Evolutionary conservation across 2,113 vertebrate genomes (phyloP).

Genomic region (Speoplatyrhinus poulsoni): DNA sequence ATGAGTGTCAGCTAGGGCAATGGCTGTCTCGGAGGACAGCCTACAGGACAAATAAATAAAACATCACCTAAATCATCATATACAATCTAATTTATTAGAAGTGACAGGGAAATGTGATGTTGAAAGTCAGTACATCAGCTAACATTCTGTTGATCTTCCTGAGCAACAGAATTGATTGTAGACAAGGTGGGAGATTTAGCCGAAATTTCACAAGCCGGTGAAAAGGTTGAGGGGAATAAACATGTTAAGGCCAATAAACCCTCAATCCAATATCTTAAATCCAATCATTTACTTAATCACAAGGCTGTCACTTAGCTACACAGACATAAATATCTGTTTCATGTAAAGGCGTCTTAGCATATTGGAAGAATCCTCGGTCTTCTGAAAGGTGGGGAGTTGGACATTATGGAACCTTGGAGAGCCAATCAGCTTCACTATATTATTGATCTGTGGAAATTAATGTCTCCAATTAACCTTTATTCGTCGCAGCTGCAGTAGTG

Average conservation of each 20-base stretch:
- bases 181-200: slow-evolving; percentile 20
- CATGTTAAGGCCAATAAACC: background rate
- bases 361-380: slow-evolving; percentile 21
- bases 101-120: slow-evolving; percentile 48
- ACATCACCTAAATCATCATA: slow-evolving; percentile 57
- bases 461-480: slow-evolving; percentile 76
- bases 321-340: background rate
- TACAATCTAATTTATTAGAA: slow-evolving; percentile 67
- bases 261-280: background rate
- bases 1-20: background rate
- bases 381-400: slow-evolving; percentile 48
- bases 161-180: slow-evolving; percentile 18
- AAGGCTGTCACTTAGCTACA: slow-evolving; percentile 5
- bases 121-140: slow-evolving; percentile 49
- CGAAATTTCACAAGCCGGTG: slow-evolving; percentile 27
- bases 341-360: slow-evolving; percentile 6
- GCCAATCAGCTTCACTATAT: slow-evolving; percentile 61
- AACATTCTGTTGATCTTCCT: slow-evolving; percentile 31
- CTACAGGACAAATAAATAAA: slow-evolving; percentile 66
- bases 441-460: slow-evolving; percentile 68
- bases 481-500: slow-evolving; percentile 53
- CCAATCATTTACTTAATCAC: background rate
- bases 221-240: background rate
- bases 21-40: slow-evolving; percentile 61
- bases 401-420: slow-evolving; percentile 55